phyloP scores from a whole-genome alignment of 2,888 invertebrate genomes.

The Elegia similella region DNA sequence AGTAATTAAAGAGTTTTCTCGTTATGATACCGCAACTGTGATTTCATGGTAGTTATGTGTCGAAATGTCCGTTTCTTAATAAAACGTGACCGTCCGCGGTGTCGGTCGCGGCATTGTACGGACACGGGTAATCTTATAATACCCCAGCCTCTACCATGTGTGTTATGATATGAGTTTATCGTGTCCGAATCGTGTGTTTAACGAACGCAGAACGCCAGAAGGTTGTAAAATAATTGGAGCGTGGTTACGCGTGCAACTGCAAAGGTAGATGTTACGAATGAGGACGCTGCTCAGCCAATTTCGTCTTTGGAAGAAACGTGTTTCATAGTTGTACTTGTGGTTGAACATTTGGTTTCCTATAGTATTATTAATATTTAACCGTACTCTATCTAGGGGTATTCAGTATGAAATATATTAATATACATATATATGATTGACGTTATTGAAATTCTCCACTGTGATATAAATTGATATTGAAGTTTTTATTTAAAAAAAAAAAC shows the following conservation, averaged over 20 bases:
- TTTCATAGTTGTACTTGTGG: neutral
- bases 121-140: conserved; percentile 4
- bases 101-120: conserved; percentile 5
- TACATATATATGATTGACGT: too few relatives aligned
- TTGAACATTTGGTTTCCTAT: too few relatives aligned
- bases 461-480: too few relatives aligned
- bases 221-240: conserved; percentile 20
- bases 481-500: too few relatives aligned
- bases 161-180: conserved; percentile 5
- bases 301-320: neutral
- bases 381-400: too few relatives aligned
- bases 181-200: neutral
- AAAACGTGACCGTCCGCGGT: conserved; percentile 10
- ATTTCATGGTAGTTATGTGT: conserved; percentile 8
- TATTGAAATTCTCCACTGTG: too few relatives aligned
- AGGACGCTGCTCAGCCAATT: conserved; percentile 4
- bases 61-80: conserved; percentile 5
- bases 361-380: too few relatives aligned
- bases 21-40: neutral
- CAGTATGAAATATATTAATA: too few relatives aligned
- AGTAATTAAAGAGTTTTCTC: conserved; percentile 3
- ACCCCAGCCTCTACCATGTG: conserved; percentile 10
- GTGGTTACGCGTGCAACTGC: conserved; percentile 1
- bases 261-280: conserved; percentile 6
- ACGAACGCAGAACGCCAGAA: conserved; percentile 3